A percentile compares a stretch with the other conserved stretches of the same genome.
Conservation (phyloP, 1,140 invertebrate species). For the Lepidurus couesii region DNA sequence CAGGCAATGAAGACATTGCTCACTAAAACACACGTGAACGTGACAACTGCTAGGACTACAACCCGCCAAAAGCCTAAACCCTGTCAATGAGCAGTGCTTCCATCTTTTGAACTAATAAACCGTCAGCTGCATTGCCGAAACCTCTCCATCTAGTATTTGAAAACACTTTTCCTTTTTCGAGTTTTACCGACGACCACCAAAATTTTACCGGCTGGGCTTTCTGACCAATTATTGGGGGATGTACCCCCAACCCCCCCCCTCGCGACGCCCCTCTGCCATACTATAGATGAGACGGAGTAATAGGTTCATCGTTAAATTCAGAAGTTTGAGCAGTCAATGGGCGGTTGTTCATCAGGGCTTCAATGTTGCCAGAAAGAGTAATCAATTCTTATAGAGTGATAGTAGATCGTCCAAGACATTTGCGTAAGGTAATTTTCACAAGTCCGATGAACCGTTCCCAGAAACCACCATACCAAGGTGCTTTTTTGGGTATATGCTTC, state of each 20-base stretch:
- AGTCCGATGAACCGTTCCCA: conserved; percentile 41
- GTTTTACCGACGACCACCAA: not conserved
- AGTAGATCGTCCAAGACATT: conserved; percentile 25
- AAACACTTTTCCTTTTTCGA: not conserved
- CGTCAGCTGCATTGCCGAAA: not conserved
- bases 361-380: not conserved
- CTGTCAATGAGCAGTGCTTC: not conserved
- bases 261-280: not conserved
- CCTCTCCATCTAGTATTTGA: not conserved
- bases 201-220: no score
- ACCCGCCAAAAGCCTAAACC: not conserved
- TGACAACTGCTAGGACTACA: not conserved
- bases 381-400: conserved; percentile 3
- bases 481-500: conserved; percentile 36
- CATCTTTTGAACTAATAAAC: not conserved
- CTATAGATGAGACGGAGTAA: not conserved
- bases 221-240: no score
- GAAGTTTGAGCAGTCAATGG: not conserved
- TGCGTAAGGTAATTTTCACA: conserved; percentile 34
- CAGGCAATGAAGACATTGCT: not conserved
- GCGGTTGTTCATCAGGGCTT: not conserved
- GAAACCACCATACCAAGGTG: conserved; percentile 43
- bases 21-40: not conserved
- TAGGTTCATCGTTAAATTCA: not conserved
- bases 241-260: no score